These are phyloP conservation scores for Tetranychus piercei DNA, from an alignment of 2,888 invertebrate species.

Conservation along the genomic window DNA sequence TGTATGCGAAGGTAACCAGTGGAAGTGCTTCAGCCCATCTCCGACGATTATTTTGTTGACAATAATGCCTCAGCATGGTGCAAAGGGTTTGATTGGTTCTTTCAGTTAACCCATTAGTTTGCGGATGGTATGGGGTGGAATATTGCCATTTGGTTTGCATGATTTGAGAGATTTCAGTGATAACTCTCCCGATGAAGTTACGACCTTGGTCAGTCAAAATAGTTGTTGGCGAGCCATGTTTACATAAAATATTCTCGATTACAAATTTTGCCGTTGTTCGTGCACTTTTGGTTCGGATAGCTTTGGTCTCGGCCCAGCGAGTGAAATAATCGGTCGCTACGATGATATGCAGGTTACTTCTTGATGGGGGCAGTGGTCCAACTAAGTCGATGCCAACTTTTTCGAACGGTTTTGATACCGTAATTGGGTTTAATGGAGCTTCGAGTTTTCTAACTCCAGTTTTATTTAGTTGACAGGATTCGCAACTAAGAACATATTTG, in stretches of 20 bases:
- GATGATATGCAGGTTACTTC: conserved; percentile 23
- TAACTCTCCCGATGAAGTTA: too few species aligned
- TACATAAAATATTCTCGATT: conserved; percentile 23
- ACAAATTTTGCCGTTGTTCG: conserved; percentile 22
- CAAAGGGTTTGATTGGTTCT: too few species aligned
- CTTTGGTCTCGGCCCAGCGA: conserved; percentile 23
- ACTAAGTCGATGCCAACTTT: conserved; percentile 22
- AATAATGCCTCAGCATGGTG: too few species aligned
- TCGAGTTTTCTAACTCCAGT: neutral
- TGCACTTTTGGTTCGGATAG: conserved; percentile 21
- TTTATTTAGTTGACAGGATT: too few species aligned
- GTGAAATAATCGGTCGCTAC: conserved; percentile 23
- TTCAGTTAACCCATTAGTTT: conserved; percentile 12
- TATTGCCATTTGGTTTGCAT: conserved; percentile 7
- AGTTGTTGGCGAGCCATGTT: conserved; percentile 18
- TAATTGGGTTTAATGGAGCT: conserved; percentile 16
- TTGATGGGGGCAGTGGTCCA: conserved; percentile 21
- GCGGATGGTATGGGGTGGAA: neutral
- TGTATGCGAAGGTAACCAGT: conserved; percentile 21
- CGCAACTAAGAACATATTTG: too few species aligned
- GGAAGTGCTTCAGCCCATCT: conserved; percentile 10
- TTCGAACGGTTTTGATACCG: conserved; percentile 10
- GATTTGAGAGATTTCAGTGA: neutral
- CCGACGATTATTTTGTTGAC: too few species aligned
- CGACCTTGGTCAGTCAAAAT: too few species aligned